phyloP scores from a whole-genome alignment of 2,113 vertebrate species.

The Phrynosoma platyrhinos region DNA sequence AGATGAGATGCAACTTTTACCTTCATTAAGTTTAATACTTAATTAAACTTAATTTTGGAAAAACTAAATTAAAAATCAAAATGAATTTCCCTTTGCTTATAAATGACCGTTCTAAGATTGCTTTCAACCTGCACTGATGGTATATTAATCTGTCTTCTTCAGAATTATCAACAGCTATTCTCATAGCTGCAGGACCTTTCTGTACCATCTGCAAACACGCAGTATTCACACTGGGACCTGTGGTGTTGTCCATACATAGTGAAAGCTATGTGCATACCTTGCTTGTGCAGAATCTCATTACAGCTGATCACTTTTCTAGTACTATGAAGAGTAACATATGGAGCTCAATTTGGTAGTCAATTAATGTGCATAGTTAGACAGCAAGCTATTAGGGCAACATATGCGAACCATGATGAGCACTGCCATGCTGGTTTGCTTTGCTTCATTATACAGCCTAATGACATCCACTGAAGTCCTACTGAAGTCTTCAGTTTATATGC shows the following conservation, averaged over 20 bases:
- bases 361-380: constrained; percentile 4
- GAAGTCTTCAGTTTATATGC: not conserved
- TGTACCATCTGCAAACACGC: not conserved
- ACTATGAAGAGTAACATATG: constrained; percentile 18
- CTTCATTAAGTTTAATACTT: no score
- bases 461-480: constrained; percentile 1
- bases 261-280: constrained; percentile 2
- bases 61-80: not conserved
- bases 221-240: not conserved
- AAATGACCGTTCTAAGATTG: not conserved
- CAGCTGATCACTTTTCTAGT: not conserved
- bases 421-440: not conserved
- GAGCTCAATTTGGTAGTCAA: constrained; percentile 20
- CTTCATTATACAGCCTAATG: not conserved
- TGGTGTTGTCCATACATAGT: not conserved
- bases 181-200: not conserved
- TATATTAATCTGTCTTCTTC: not conserved
- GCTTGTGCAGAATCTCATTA: constrained; percentile 21
- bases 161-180: not conserved
- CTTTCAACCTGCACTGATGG: not conserved
- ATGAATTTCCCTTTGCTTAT: not conserved
- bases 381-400: constrained; percentile 27
- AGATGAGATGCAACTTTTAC: not conserved
- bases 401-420: not conserved
- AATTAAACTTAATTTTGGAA: not conserved